Evolutionary conservation across 2,888 invertebrate species (phyloP), one percentile per base, ranked within the genome.

Genomic region (Neria commutata): DNA sequence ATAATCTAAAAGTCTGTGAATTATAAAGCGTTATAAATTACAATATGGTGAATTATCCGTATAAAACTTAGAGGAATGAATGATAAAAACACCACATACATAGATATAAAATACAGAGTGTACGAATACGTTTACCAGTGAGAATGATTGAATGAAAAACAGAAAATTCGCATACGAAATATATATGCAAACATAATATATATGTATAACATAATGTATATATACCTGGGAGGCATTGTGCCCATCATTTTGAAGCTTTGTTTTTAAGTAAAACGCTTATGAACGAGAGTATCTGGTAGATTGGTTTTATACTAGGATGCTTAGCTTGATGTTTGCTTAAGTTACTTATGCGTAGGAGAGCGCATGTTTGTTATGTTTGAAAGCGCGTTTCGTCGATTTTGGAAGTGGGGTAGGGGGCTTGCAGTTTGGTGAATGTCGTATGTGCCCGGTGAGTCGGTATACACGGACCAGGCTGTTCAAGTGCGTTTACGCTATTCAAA

Each of bases 211-310:
- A 53, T 48, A 21, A 29, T 58, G 64, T 54, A 74, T 75, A 76
- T 77, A 75, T 82, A 82, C 81, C 81, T 82, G 81, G 81, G 81
- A 74, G 81, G 82, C 81, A 82, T 82, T 77, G 82, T 80, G 79
- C 80, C 81, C 81, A 82, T 81, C 82, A 82, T 82, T 80, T 79
- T 81, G 80, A 73, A 70, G 76, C 65, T 66, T 65, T 69, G 70
- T 67, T 68, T 66, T 68, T 60, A 63, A 56, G 62, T 63, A 61
- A 56, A 56, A 46, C 21, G 23, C 34, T 26, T 34, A 25, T 45
- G 56, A 64, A 49, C 54, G 61, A 56, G 53, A 58, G 54, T 26
- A 60, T 61, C 55, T 58, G 53, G 33, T 40, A 29, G 54, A 46
- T 57, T 60, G 47, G 16, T 60, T 23, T 24, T 47, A 24, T 34